A percentile compares a stretch with the other conserved stretches of the same genome.
These are phyloP conservation scores for Thomomys bottae DNA, from an alignment of 2,113 vertebrate species.

Conservation along the genomic window DNA sequence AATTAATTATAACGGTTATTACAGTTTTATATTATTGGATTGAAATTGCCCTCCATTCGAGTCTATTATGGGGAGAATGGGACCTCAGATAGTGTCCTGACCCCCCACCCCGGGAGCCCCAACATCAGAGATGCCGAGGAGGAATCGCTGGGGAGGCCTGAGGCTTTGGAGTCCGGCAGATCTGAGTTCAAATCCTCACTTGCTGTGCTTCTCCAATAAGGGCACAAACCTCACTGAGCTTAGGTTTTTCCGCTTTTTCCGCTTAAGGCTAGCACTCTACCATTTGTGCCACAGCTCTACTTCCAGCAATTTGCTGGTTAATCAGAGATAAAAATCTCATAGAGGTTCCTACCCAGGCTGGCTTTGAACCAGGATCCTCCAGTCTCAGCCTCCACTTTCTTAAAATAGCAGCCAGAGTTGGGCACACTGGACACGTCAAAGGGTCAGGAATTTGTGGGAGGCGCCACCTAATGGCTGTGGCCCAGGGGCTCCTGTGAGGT, in stretches of 20 bases:
- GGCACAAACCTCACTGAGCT: background rate
- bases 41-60: constrained; percentile 81
- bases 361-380: no score
- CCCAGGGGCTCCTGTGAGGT: no score
- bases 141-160: background rate
- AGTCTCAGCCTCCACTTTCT: no score
- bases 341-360: no score
- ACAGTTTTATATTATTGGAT: constrained; percentile 85
- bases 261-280: no score
- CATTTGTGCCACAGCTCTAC: no score
- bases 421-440: no score
- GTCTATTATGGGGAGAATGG: constrained; percentile 71
- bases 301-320: no score
- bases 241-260: background rate
- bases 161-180: background rate
- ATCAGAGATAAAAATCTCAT: background rate
- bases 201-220: constrained; percentile 34
- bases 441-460: no score
- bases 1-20: constrained; percentile 89
- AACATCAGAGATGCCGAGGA: fast-evolving
- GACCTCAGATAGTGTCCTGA: constrained; percentile 62
- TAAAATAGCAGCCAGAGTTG: no score
- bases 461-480: no score
- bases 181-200: background rate
- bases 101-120: background rate